Conservation (phyloP, 1,140 invertebrate species). For the Achroia grisella region DNA sequence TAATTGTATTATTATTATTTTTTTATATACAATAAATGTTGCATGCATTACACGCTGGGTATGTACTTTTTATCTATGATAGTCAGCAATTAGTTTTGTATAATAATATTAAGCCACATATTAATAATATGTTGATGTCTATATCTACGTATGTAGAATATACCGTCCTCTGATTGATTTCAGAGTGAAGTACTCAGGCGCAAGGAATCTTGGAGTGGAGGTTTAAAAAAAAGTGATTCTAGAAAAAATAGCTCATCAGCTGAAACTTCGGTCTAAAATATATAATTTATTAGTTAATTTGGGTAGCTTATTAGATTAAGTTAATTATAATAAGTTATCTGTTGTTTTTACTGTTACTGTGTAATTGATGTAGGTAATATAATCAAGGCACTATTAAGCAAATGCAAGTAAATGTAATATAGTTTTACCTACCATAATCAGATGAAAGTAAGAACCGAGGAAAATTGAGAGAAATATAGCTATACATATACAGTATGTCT, state of each 20-base stretch:
- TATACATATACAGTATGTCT: too few relatives aligned
- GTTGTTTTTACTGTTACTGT: not conserved
- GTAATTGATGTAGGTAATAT: not conserved
- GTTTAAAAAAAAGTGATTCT: constrained; percentile 39
- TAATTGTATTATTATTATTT: too few relatives aligned
- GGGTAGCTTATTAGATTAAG: not conserved
- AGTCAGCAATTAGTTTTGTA: too few relatives aligned
- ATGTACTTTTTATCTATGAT: too few relatives aligned
- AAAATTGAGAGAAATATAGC: too few relatives aligned
- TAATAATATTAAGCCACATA: not conserved
- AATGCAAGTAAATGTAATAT: too few relatives aligned
- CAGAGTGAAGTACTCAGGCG: constrained; percentile 56
- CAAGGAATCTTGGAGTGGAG: constrained; percentile 56
- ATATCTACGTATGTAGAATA: not conserved
- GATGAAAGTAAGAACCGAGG: too few relatives aligned
- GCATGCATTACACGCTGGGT: too few relatives aligned
- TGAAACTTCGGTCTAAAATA: constrained; percentile 60
- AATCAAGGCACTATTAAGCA: too few relatives aligned
- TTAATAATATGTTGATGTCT: too few relatives aligned
- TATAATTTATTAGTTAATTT: not conserved
- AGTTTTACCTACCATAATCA: too few relatives aligned
- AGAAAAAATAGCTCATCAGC: constrained; percentile 47
- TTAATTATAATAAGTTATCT: not conserved
- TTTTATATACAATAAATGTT: too few relatives aligned
- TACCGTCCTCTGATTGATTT: constrained; percentile 19